Evolutionary conservation across 2,888 invertebrate species (phyloP), one percentile per base, ranked within the genome.

Genomic region (Ashinkailepas kermadecensis): DNA sequence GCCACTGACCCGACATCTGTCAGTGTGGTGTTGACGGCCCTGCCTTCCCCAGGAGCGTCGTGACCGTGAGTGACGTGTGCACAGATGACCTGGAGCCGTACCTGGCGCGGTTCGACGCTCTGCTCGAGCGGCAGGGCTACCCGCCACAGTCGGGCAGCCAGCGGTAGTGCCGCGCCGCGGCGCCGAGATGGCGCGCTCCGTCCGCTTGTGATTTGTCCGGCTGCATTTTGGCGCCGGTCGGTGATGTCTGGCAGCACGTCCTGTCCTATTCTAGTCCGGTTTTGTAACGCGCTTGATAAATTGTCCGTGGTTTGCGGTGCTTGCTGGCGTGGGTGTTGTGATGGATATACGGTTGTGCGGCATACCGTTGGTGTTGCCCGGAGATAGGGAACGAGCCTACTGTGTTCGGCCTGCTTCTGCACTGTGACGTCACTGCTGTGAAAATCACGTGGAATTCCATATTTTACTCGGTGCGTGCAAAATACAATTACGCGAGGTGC

Each of bases 21-120:
- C 39, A 39, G 39, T 39, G 39, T 39, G 39, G 67, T 11, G n/a
- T 11, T 7, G 18, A 18, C 18, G 13, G 62, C 62, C 15, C 62
- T 18, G 62, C 18, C 62, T 18, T 15, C 18, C 18, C 13, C 65
- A 65, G 65, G 65, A 65, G 65, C 65, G 74, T 74, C 18, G 18
- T 10, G 13, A 39, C 18, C 21, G 74, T 39, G 54, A 74, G 74
- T 15, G 74, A 74, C 74, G 54, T 74, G 15, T 74, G 74, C 74
- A 18, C 74, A 9, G 74, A 74, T 54, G 74, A 74, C 74, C 74
- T 74, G 74, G 18, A 74, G 54, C 74, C 74, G 74, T 74, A 74
- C 74, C 74, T 74, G 74, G 39, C 39, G 54, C 39, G 74, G 54
- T 74, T 74, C 74, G 74, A 74, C 18, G 74, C 74, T 7, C 74